phyloP scores from a whole-genome alignment of 2,113 vertebrate species.

The Salvelinus alpinus region DNA sequence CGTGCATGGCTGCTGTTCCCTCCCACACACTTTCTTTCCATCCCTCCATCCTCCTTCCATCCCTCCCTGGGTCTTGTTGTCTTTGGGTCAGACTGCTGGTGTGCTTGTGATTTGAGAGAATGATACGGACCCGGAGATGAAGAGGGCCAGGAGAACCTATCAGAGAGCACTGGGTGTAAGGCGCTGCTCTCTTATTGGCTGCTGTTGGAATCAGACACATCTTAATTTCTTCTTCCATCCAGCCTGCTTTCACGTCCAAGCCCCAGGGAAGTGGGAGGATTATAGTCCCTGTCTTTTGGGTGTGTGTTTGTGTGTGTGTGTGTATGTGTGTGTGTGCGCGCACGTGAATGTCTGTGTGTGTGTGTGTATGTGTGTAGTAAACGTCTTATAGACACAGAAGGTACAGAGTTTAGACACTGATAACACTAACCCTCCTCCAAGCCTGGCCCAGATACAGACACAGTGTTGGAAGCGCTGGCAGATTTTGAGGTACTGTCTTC shows the following conservation, averaged over 20 bases:
- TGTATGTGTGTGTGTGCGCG: slow-evolving; percentile 1
- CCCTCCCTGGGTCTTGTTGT: slow-evolving; percentile 54
- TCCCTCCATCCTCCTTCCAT: slow-evolving; percentile 26
- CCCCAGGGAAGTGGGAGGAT: slow-evolving; percentile 45
- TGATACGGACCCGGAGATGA: slow-evolving; percentile 59
- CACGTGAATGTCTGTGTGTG: background rate
- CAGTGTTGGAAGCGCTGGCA: slow-evolving; percentile 27
- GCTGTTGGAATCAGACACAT: slow-evolving; percentile 65
- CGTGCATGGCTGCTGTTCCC: slow-evolving; percentile 32
- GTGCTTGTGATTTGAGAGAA: slow-evolving; percentile 59
- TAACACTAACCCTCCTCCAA: slow-evolving; percentile 50
- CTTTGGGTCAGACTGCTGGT: slow-evolving; percentile 64
- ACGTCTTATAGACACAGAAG: slow-evolving; percentile 37
- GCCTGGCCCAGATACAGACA: slow-evolving; percentile 53
- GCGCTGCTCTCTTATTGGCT: slow-evolving; percentile 58
- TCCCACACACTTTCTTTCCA: slow-evolving; percentile 39
- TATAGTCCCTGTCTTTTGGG: slow-evolving; percentile 55
- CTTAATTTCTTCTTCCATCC: slow-evolving; percentile 64
- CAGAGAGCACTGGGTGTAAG: slow-evolving; percentile 50
- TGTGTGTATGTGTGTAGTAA: slow-evolving; percentile 29
- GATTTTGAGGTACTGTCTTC: slow-evolving; percentile 20
- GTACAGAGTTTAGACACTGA: slow-evolving; percentile 46
- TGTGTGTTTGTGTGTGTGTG: slow-evolving; percentile 23
- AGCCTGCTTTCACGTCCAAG: slow-evolving; percentile 58
- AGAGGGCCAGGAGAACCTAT: slow-evolving; percentile 62